phyloP scores from a whole-genome alignment of 2,888 invertebrate species.

The Drosophila hamatofila region DNA sequence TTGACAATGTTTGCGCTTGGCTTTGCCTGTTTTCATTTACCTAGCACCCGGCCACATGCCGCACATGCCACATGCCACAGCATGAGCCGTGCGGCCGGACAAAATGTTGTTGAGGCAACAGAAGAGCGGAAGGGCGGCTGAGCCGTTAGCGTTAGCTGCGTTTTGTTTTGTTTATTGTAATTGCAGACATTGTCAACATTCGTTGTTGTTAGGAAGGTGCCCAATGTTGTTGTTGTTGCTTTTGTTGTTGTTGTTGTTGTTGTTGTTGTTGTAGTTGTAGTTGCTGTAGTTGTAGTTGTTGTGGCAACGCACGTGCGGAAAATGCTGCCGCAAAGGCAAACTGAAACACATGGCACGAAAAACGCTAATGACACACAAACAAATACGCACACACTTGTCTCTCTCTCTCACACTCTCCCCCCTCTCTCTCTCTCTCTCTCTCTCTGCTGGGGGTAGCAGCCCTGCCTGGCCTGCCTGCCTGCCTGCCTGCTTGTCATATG shows the following conservation, averaged over 20 bases:
- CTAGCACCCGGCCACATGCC: not conserved
- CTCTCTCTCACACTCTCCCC: not conserved
- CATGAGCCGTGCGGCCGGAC: not conserved
- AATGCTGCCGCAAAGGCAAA: conserved; percentile 59
- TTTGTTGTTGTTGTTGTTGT: conserved; percentile 12
- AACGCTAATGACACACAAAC: conserved; percentile 64
- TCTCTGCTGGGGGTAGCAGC: conserved; percentile 44
- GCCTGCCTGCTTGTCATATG: conserved; percentile 63
- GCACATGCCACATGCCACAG: not conserved
- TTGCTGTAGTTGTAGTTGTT: conserved; percentile 34
- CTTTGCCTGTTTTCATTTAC: not conserved
- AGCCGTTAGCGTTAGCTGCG: conserved; percentile 70
- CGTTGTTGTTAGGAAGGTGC: conserved; percentile 20
- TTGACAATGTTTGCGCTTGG: conserved; percentile 37
- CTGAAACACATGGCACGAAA: conserved; percentile 63
- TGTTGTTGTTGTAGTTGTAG: conserved; percentile 23
- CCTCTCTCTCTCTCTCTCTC: conserved; percentile 3
- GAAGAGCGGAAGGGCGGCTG: too few species aligned
- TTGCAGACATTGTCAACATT: conserved; percentile 67
- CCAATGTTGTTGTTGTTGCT: conserved; percentile 26
- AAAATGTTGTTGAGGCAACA: conserved; percentile 8
- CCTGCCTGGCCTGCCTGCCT: conserved; percentile 15
- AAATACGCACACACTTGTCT: conserved; percentile 15
- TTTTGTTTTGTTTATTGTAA: conserved; percentile 76
- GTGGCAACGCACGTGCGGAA: conserved; percentile 59